Evolutionary conservation across 1,140 invertebrate genomes (phyloP), one percentile per base, ranked within the genome.

Genomic region (Apis florea): DNA sequence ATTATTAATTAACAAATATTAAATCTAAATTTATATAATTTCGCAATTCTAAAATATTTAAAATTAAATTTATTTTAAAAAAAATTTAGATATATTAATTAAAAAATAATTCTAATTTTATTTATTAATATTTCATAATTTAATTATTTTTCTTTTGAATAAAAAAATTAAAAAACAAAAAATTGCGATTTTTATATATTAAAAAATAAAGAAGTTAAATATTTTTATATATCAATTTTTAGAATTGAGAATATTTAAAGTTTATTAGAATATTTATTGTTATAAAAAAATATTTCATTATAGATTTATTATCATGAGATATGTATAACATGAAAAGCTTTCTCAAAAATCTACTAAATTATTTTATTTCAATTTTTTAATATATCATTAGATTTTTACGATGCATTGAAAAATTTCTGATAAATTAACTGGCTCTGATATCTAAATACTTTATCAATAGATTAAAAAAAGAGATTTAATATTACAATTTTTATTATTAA

Each of bases 341-440:
- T 24, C 49, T 49, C 21, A 66, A 10, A 76, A 40, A 66, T 61
- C 1, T 2, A 49, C n/a, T 15, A 59, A 79, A 70, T 51, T 56
- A 19, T 71, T 79, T 81, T 2, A 8, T 77, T 66, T 76, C 26
- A 47, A 49, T 64, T 12, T 53, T 49, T 78, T 24, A 26, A 24
- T 54, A 21, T 2, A 47, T 53, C 17, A 61, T 69, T 77, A 56
- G 1, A 12, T 64, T 72, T 66, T 58, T 17, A 24, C 40, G 40
- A 21, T 19, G 61, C 11, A 68, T 51, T 74, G 58, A 73, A 67
- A 61, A 31, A 11, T 24, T 59, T 75, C 24, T 76, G 47, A 54
- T 58, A 40, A 63, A 63, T 13, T 69, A 69, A 82, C 64, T 82
- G 80, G 73, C 80, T 82, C 74, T 59, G 74, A 82, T 69, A 82